Base-by-base conservation (phyloP, 2,797 vertebrate species). In the Hemibagrus guttatus region DNA sequence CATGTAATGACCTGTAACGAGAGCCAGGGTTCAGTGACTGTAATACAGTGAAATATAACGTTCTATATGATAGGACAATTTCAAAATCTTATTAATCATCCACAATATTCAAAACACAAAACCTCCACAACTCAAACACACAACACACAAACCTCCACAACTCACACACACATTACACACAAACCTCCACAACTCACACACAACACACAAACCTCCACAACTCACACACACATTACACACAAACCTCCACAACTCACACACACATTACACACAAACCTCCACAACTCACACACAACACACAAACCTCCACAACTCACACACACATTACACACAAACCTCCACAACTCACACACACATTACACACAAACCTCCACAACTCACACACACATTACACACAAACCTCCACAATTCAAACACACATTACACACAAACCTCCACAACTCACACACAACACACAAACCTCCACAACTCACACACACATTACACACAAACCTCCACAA, bases 1-100 rank as follows among this genome's bases (percentile, higher is more conserved):
- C 98, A 99, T 98, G 93, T 97, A 97, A 91, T 97, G 97, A 89
- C 98, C 98, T 99, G 88, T 31, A 31, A 31, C 1, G 46, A 54
- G n/a, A 9, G 13, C 2, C 13, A 31, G 49, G 64, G 28, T 31
- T 39, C 35, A 39, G 64, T 66, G 64, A 31, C 5, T 0, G 1
- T 7, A 49, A 49, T 8, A 9, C 8, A 49, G 5, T 66, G 5
- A 16, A 66, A 66, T 66, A 66, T 31, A 31, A 16, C 31, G 5
- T 66, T 66, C 13, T 4, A 66, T 66, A 66, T 14, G 13, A 6
- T 17, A 28, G 1, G 28, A 66, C 6, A 66, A 17, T 31, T 31
- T 28, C 28, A 39, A 39, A 39, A 39, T 66, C n/a, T 39, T 23
- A 42, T 39, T 21, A 19, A 71, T 42, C 68, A 42, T 23, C 0